Evolutionary conservation across 2,797 vertebrate genomes (phyloP), one percentile per base, ranked within the genome.

Genomic region (Myiothlypis chrysogaster): DNA sequence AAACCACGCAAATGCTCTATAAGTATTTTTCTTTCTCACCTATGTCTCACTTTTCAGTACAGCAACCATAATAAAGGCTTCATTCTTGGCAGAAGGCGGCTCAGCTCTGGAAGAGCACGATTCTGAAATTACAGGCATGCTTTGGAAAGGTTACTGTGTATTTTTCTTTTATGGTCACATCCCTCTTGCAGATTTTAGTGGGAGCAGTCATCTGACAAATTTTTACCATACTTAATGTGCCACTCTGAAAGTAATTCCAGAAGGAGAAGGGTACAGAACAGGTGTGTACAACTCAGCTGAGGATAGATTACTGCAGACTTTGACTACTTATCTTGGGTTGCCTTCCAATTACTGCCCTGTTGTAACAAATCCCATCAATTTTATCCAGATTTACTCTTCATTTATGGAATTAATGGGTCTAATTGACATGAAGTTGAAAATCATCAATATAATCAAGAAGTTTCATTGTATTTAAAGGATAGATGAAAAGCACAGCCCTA

Each of bases 121-220:
- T 66, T 94, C 78, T 94, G 75, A 90, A 92, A 80, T 92, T 75
- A 47, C 71, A 87, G 24, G 50, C 35, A 9, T 84, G n/a, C 64
- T 90, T 87, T 49, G 57, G 66, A 89, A 90, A 80, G 69, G 87
- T 75, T 82, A 35, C 34, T 5, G 3, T 57, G 46, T 61, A 32
- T 61, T 90, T 92, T 90, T 89, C 68, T 95, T 95, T 90, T 60
- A 46, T 53, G 71, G 66, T 60, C 86, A 77, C 66, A 71, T 94
- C 86, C n/a, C 56, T 90, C 64, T 73, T 53, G 17, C 70, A 70
- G 34, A 83, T 77, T 92, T 83, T 61, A 94, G 61, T 72, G 64
- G n/a, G 37, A 90, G 43, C 55, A 52, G 69, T 91, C 93, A 91
- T 71, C 47, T 83, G 89, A 85, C 68, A 89, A n/a, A 78, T 93